Evolutionary conservation across 2,113 vertebrate genomes (phyloP), one percentile per base, ranked within the genome.

Genomic region (Acinonyx jubatus): DNA sequence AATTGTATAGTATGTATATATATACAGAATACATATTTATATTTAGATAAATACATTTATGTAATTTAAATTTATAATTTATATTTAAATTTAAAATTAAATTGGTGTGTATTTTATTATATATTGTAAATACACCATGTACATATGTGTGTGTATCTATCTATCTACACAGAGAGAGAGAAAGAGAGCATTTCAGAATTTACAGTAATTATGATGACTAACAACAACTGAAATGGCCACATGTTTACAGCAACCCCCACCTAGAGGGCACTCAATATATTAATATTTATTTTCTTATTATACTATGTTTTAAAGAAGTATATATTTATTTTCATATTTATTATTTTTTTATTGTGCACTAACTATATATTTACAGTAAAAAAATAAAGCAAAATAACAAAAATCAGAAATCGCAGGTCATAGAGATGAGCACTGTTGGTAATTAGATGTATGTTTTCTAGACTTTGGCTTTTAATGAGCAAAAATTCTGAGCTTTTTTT

Each of bases 351-450:
- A 55, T 61, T 81, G 7, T 79, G 18, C 3, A 16, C 4, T 57
- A 83, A 27, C 7, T 81, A 23, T 71, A 38, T 50, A 63, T 23
- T 87, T 63, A 52, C 18, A 66, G 78, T 48, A 45, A 45, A 94
- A 95, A 89, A 78, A 81, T 36, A 66, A 94, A 23, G 45, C 19
- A 48, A 91, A 71, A 50, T 88, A 94, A 88, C 31, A 55, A 71
- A 86, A 93, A 18, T 78, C 92, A 71, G 48, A 79, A 83, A 25
- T 48, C 38, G 25, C 27, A n/a, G 81, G 7, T 5, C 36, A 31
- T 5, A 66, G 66, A 65, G 66, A 66, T 55, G 55, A 73, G 16
- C 36, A 55, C 10, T 38, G 10, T 76, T 89, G 69, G 50, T 50
- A 71, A 48, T 78, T 55, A 55, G n/a, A 50, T 8, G 18, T 68